Percentiles rank a stretch among this genome's conserved stretches.
These are phyloP conservation scores for Zaprionus inermis DNA, from an alignment of 1,140 invertebrate species.

Conservation along the genomic window DNA sequence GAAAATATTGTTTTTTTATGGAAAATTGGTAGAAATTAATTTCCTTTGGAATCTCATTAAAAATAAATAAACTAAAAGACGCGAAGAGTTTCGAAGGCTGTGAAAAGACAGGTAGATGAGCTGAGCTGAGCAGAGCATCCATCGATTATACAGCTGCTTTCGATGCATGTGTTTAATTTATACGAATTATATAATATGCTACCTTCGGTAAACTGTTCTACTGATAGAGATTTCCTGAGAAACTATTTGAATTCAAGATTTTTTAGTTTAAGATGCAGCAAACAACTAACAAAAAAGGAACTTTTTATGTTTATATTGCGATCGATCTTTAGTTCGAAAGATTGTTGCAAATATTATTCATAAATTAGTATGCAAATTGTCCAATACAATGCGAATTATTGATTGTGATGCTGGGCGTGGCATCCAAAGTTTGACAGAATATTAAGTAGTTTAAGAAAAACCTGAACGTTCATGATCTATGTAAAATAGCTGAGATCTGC, in stretches of 20 bases:
- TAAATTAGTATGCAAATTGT: no score
- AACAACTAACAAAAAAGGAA: no score
- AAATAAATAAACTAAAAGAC: constrained; percentile 68
- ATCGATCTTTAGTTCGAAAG: no score
- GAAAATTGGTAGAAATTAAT: constrained; percentile 82
- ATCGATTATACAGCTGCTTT: constrained; percentile 1
- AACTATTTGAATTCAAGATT: neutral
- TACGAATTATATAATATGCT: neutral
- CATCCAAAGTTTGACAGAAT: no score
- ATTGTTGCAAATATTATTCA: no score
- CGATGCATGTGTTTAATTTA: neutral
- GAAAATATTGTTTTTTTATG: constrained; percentile 69
- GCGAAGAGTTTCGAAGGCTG: constrained; percentile 12
- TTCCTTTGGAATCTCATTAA: constrained; percentile 77
- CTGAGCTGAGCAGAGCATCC: neutral
- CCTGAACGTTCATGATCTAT: no score
- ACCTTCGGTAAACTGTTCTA: neutral
- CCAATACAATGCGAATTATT: no score
- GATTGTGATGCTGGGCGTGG: no score
- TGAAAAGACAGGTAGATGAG: constrained; percentile 26
- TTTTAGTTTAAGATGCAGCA: no score
- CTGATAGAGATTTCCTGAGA: neutral
- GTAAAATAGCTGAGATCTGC: no score
- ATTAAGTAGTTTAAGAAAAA: no score
- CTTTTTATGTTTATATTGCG: no score